Evolutionary conservation across 2,888 invertebrate genomes (phyloP), one percentile per base, ranked within the genome.

Genomic region (Halictus quadricinctus): DNA sequence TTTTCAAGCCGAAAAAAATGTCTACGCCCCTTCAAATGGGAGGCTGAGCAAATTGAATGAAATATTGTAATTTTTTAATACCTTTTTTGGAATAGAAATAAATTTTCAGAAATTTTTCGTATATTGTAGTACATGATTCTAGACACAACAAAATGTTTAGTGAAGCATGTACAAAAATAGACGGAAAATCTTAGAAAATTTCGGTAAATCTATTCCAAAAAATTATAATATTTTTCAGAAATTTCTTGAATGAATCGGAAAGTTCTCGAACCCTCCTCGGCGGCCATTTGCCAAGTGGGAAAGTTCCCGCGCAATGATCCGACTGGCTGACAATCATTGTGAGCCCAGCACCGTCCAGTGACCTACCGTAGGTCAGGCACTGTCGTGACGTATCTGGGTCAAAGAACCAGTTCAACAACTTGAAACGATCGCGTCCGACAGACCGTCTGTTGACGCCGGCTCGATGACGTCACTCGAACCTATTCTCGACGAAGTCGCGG

Each of bases 401-500:
- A 91, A 92, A 92, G 91, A 93, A 92, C 92, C 89, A 92, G 90
- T 91, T 88, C 90, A 88, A 85, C 88, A 87, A 90, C 90, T 89
- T 81, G 88, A 92, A 92, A 90, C 89, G 88, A 90, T 91, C 89
- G 88, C 88, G 87, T 90, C 89, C 91, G 91, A 88, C 89, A 88
- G 90, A 91, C 91, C 78, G 89, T 88, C 88, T 87, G 88, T 90
- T 91, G 90, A 89, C 90, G 86, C 69, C 80, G 84, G 29, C 84
- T 25, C 41, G 25, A 88, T 93, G 92, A 92, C 93, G 93, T 92
- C 92, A 92, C 88, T 90, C 89, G 87, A 92, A 81, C 89, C 92
- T 93, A 92, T 92, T 92, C 88, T 88, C 75, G 89, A 90, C 89
- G 84, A 89, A 90, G 88, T 88, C 90, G 88, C 90, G 89, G 92